Evolutionary conservation across 2,888 invertebrate genomes (phyloP), one percentile per base, ranked within the genome.

Genomic region (Eulithis testata): DNA sequence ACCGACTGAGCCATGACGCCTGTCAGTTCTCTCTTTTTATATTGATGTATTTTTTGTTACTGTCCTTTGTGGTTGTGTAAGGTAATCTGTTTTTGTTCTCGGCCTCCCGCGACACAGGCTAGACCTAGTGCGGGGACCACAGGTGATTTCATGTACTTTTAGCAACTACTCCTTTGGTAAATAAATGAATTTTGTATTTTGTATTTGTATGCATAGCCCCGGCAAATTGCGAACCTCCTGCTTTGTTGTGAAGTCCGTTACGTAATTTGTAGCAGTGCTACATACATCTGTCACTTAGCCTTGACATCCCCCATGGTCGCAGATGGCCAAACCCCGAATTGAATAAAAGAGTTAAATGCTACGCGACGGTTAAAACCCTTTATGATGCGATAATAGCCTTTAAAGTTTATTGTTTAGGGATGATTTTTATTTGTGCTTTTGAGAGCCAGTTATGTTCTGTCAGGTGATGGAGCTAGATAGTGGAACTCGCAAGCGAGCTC

Each of bases 391-490:
- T 47, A 56, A 45, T 36, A 47, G 5, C 36, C 56, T 31, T 56
- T 56, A 49, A 36, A 14, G 11, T n/a, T 11, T 57, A 5, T 11
- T 21, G 14, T 14, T 14, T 49, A 7, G 36, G 45, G 45, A 3
- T 49, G 49, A 51, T 11, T 58, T 14, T 49, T 31, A 7, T 37
- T 40, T 14, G 40, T 54, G 51, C 44, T 44, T 37, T 45, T 60
- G 21, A 14, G 47, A 37, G 9, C 53, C 4, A 44, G 51, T 49
- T 21, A 21, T 11, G 36, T 37, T 44, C 2, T 55, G 40, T 51
- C 53, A 91, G 91, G 72, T 87, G n/a, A 84, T 88, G 84, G 90
- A 91, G 63, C 5, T 68, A 0, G 91, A 90, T 1, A 61, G 73
- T 0, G 70, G 60, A 1, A 73, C 60, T 1, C 83, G 88, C 37